Conservation (phyloP, 1,140 invertebrate genomes). For the Calycopis cecrops region DNA sequence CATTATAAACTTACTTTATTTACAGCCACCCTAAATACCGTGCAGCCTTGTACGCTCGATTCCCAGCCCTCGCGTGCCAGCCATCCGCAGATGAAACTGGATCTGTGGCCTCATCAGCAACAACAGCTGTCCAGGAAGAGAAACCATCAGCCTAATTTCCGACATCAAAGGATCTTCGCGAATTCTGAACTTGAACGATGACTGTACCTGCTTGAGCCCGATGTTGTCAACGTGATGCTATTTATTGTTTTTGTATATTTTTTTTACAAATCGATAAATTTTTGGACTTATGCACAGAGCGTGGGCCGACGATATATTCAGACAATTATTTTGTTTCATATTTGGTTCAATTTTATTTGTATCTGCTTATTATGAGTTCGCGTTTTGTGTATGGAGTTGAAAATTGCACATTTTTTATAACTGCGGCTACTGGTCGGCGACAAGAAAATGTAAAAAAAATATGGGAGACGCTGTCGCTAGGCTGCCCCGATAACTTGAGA, state of each 20-base stretch:
- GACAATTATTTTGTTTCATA: conserved; percentile 23
- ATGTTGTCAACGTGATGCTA: conserved; percentile 59
- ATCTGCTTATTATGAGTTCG: conserved; percentile 56
- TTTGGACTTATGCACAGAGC: conserved; percentile 54
- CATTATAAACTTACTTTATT: neutral
- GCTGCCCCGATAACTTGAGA: conserved; percentile 54
- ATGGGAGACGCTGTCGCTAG: conserved; percentile 44
- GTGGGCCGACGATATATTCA: conserved; percentile 58
- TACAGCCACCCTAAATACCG: conserved; percentile 79
- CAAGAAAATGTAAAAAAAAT: conserved; percentile 44
- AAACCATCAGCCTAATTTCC: conserved; percentile 75
- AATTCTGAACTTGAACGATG: neutral
- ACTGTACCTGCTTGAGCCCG: conserved; percentile 32
- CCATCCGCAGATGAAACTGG: conserved; percentile 71
- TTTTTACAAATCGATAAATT: conserved; percentile 22
- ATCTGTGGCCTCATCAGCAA: conserved; percentile 75
- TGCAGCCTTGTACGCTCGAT: conserved; percentile 78
- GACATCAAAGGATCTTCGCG: neutral
- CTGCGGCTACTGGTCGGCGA: conserved; percentile 49
- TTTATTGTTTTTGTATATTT: conserved; percentile 64
- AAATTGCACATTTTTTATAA: conserved; percentile 68
- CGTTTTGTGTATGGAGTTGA: conserved; percentile 59
- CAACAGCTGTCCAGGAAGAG: conserved; percentile 75
- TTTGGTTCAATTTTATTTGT: conserved; percentile 14
- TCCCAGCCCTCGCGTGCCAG: conserved; percentile 77